Percentiles rank a stretch among this genome's conserved stretches.
These are phyloP conservation scores for Hyposoter didymator DNA, from an alignment of 2,888 invertebrate species.

Conservation along the genomic window DNA sequence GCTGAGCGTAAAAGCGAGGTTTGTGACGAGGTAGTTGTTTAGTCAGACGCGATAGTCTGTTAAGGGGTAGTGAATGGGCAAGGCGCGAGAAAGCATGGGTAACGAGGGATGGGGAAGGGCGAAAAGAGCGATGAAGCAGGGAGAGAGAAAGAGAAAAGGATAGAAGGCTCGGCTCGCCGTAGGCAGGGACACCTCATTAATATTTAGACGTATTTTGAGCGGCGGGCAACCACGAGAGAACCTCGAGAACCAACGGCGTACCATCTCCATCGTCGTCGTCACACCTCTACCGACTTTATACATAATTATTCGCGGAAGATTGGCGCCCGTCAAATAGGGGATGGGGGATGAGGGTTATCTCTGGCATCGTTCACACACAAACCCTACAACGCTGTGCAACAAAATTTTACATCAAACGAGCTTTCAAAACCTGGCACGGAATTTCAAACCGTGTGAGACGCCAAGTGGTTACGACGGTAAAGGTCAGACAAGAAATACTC, in stretches of 20 bases:
- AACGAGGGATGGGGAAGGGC: conserved; percentile 25
- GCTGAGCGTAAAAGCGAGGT: background rate
- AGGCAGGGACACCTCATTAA: conserved; percentile 83
- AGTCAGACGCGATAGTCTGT: conserved; percentile 64
- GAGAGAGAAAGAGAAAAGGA: conserved; percentile 63
- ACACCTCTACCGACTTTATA: conserved; percentile 79
- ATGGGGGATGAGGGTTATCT: conserved; percentile 64
- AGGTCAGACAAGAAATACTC: background rate
- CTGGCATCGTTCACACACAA: conserved; percentile 50
- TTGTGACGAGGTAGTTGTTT: conserved; percentile 37
- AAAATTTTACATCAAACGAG: conserved; percentile 42
- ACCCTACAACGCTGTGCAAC: conserved; percentile 11
- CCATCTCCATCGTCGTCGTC: conserved; percentile 69
- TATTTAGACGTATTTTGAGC: conserved; percentile 84
- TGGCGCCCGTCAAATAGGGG: conserved; percentile 73
- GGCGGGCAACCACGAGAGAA: conserved; percentile 71
- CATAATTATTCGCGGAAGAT: conserved; percentile 83
- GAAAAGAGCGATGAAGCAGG: conserved; percentile 70
- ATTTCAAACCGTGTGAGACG: conserved; percentile 75
- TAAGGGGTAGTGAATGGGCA: conserved; percentile 67
- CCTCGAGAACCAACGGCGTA: conserved; percentile 71
- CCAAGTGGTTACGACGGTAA: conserved; percentile 68
- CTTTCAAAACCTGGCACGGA: conserved; percentile 28
- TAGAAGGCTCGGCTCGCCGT: conserved; percentile 73
- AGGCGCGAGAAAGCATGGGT: conserved; percentile 51